Evolutionary conservation across 2,113 vertebrate genomes (phyloP).

Genomic region (Patagioenas fasciata): DNA sequence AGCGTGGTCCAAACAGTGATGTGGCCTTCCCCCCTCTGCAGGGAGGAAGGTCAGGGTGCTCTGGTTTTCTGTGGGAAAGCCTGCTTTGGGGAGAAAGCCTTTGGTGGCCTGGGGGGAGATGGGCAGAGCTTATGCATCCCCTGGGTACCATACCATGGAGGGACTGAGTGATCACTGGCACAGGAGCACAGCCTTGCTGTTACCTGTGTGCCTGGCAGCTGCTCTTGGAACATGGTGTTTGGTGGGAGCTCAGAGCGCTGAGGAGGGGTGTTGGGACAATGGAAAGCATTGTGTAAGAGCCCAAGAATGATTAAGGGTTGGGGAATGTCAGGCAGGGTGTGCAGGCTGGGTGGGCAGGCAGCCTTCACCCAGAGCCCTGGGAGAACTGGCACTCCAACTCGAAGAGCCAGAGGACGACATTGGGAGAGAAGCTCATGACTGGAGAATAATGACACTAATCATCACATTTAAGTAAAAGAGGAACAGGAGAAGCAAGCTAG

Average conservation of each 20-base stretch:
- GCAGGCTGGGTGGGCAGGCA: not conserved
- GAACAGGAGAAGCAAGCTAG: not conserved
- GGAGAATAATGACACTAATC: not conserved
- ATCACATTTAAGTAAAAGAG: not conserved
- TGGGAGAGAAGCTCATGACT: not conserved
- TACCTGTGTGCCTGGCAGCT: not conserved
- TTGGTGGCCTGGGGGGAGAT: not conserved
- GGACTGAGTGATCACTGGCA: not conserved
- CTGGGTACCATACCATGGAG: not conserved
- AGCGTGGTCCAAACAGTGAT: fast-evolving
- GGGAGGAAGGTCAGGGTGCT: not conserved
- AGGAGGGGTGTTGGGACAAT: not conserved
- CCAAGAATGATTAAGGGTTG: not conserved
- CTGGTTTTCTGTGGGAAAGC: not conserved
- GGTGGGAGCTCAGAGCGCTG: not conserved
- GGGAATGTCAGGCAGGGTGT: not conserved
- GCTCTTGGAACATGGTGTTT: not conserved
- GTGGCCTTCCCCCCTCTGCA: not conserved
- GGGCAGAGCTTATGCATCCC: fast-evolving
- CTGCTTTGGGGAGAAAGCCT: not conserved
- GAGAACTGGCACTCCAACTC: not conserved
- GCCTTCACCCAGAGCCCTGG: not conserved
- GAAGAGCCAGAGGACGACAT: not conserved
- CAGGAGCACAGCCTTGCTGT: not conserved
- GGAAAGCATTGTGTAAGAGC: not conserved